Evolutionary conservation across 2,113 vertebrate species (phyloP).

Genomic region (Phaethon lepturus): DNA sequence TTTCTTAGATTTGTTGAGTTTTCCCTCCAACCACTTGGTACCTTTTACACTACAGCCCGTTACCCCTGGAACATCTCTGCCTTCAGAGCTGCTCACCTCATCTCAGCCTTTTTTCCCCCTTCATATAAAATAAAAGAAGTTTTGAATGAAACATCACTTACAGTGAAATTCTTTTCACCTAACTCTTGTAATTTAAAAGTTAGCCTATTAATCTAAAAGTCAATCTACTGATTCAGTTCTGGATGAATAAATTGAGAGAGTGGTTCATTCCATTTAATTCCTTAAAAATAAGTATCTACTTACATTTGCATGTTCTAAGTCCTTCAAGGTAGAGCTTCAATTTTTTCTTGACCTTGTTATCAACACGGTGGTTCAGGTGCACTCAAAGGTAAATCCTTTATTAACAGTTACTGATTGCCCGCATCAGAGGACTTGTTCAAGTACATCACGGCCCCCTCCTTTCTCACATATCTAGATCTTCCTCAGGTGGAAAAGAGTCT

Average conservation of each 20-base stretch:
- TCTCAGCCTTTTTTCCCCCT: rapidly evolving
- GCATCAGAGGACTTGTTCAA: rapidly evolving
- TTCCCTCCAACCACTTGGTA: background rate
- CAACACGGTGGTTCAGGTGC: background rate
- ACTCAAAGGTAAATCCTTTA: background rate
- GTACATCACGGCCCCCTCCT: background rate
- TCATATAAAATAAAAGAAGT: background rate
- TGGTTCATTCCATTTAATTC: background rate
- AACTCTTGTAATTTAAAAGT: background rate
- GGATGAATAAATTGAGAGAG: background rate
- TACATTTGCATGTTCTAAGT: background rate
- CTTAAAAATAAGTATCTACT: background rate
- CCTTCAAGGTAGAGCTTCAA: background rate
- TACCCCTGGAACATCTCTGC: background rate
- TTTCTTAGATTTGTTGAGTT: background rate
- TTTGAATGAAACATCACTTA: background rate
- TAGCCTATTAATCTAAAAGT: background rate
- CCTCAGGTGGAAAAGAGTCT: background rate
- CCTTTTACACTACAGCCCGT: background rate
- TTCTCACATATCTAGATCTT: background rate
- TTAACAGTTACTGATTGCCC: background rate
- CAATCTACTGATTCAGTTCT: background rate
- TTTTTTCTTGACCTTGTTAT: background rate
- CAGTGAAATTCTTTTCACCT: background rate
- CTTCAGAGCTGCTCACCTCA: background rate